These are phyloP conservation scores for Stenchaetothrips biformis DNA, from an alignment of 2,888 invertebrate genomes.

Conservation along the genomic window DNA sequence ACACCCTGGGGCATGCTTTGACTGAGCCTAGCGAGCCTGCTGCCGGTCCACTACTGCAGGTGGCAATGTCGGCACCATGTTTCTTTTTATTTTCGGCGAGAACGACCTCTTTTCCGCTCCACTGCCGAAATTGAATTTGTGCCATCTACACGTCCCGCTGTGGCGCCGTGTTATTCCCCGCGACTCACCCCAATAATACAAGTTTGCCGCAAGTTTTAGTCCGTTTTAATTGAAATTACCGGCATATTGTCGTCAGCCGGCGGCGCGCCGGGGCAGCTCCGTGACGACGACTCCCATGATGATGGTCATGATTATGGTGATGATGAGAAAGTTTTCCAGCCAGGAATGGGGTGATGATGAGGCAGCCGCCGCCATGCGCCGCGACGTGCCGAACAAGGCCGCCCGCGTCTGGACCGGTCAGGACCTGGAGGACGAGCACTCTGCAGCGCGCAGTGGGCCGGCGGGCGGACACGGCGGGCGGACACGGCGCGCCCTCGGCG, in stretches of 20 bases:
- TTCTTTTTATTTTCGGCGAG: not conserved
- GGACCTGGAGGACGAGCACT: not conserved
- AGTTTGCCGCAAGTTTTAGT: conserved; percentile 23
- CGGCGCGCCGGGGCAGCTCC: not conserved
- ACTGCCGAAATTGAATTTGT: not conserved
- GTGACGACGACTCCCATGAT: not conserved
- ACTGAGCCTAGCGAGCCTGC: not conserved
- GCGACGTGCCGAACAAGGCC: too few relatives aligned
- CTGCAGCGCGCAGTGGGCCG: not conserved
- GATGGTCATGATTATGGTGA: not conserved
- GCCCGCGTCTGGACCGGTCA: too few relatives aligned
- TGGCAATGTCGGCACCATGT: not conserved
- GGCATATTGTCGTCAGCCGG: conserved; percentile 12
- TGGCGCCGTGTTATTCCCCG: not conserved
- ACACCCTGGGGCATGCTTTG: not conserved
- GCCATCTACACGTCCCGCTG: not conserved
- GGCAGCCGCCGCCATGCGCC: not conserved
- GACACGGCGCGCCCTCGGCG: not conserved
- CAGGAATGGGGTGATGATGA: not conserved
- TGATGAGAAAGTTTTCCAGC: not conserved
- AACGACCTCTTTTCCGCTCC: not conserved
- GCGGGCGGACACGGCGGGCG: not conserved
- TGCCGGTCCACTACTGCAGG: not conserved
- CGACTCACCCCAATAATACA: conserved; percentile 7
- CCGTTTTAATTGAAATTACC: conserved; percentile 16